Evolutionary conservation across 2,113 vertebrate species (phyloP).

Genomic region (Pelmatolapia mariae): DNA sequence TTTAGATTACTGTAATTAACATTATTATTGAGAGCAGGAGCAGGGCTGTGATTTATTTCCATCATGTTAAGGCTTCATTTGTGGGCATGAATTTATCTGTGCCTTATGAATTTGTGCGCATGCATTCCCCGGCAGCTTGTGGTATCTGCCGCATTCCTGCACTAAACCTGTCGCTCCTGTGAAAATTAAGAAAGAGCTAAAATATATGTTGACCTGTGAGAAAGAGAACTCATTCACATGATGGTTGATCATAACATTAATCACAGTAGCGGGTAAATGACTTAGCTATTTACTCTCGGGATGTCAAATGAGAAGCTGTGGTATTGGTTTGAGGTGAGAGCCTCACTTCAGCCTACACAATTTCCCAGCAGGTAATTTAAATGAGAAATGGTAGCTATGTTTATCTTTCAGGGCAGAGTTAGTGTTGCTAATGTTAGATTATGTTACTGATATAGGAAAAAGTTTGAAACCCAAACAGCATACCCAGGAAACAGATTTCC

Average conservation of each 20-base stretch:
- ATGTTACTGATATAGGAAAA: neutral
- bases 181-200: neutral
- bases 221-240: slow-evolving; percentile 4
- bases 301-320: slow-evolving; percentile 38
- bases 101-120: neutral
- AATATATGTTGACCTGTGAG: neutral
- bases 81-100: neutral
- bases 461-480: neutral
- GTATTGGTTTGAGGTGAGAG: slow-evolving; percentile 51
- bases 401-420: slow-evolving; percentile 19
- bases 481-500: neutral
- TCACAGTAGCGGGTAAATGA: slow-evolving; percentile 50
- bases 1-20: neutral
- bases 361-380: slow-evolving; percentile 63
- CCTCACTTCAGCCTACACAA: slow-evolving; percentile 24
- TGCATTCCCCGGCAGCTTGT: neutral
- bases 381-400: slow-evolving; percentile 38
- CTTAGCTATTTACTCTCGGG: slow-evolving; percentile 34
- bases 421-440: neutral
- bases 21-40: neutral
- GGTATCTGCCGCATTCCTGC: neutral
- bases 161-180: neutral
- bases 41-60: neutral
- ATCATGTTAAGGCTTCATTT: neutral
- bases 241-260: slow-evolving; percentile 12